Conservation (phyloP, 2,113 vertebrate species). For the Sphaerodactylus townsendi region DNA sequence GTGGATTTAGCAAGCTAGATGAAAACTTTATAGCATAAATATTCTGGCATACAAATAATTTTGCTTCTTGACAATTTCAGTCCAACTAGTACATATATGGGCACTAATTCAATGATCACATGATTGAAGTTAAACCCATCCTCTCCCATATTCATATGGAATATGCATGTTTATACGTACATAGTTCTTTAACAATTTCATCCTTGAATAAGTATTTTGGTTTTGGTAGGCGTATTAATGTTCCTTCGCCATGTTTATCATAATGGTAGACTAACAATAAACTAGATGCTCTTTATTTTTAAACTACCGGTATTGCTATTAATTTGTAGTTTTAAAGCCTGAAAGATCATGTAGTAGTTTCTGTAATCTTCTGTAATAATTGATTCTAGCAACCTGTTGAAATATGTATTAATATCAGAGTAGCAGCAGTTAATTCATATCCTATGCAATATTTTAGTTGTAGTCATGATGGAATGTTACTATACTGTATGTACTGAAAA, state of each 20-base stretch:
- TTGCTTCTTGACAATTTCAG: constrained; percentile 24
- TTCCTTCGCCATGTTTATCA: neutral
- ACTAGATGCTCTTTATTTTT: constrained; percentile 13
- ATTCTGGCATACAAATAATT: neutral
- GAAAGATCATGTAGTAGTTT: constrained; percentile 5
- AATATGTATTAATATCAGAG: neutral
- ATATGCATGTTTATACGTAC: neutral
- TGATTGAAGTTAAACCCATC: neutral
- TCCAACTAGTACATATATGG: neutral
- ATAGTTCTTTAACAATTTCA: neutral
- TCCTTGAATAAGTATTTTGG: neutral
- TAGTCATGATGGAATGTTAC: neutral
- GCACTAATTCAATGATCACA: neutral
- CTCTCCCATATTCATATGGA: neutral
- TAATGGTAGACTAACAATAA: neutral
- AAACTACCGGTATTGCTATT: constrained; percentile 12
- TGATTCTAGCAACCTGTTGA: neutral
- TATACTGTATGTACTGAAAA: neutral
- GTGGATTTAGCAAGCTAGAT: constrained; percentile 34
- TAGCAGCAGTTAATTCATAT: constrained; percentile 9
- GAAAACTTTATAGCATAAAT: constrained; percentile 10
- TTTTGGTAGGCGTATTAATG: neutral
- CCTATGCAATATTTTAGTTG: constrained; percentile 21
- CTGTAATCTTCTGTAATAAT: constrained; percentile 2
- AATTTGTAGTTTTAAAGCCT: neutral